These are phyloP conservation scores for Chromoteleia sp. DNA, from an alignment of 2,888 invertebrate genomes.

Conservation along the genomic window DNA sequence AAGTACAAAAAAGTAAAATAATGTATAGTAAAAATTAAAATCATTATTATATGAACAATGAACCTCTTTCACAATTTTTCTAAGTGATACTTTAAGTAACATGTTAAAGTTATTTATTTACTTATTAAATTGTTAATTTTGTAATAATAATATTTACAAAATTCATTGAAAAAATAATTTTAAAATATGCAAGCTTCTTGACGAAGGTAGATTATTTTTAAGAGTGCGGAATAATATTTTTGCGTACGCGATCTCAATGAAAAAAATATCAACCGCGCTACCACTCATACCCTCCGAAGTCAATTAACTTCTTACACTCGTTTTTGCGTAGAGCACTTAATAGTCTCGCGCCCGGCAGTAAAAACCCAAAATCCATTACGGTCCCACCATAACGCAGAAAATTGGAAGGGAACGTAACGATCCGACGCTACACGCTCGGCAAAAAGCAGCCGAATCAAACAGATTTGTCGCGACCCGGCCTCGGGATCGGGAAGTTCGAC, in stretches of 20 bases:
- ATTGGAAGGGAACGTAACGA: conserved; percentile 22
- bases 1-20: too few species aligned
- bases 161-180: too few species aligned
- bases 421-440: not conserved
- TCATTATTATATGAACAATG: too few species aligned
- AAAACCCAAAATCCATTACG: conserved; percentile 58
- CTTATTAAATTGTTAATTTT: too few species aligned
- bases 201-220: too few species aligned
- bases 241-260: conserved; percentile 12
- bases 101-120: too few species aligned
- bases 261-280: conserved; percentile 39
- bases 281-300: conserved; percentile 35
- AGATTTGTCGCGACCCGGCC: conserved; percentile 40
- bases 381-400: conserved; percentile 23
- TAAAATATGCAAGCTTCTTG: too few species aligned
- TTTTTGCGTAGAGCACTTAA: conserved; percentile 42
- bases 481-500: conserved; percentile 42
- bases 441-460: conserved; percentile 41
- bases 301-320: conserved; percentile 58
- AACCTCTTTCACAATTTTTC: too few species aligned
- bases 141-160: too few species aligned
- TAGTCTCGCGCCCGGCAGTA: conserved; percentile 17
- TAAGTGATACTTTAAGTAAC: too few species aligned
- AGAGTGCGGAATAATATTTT: conserved; percentile 25
- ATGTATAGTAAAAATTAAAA: too few species aligned